Conservation (phyloP, 2,888 invertebrate species). For the Seira ritae region DNA sequence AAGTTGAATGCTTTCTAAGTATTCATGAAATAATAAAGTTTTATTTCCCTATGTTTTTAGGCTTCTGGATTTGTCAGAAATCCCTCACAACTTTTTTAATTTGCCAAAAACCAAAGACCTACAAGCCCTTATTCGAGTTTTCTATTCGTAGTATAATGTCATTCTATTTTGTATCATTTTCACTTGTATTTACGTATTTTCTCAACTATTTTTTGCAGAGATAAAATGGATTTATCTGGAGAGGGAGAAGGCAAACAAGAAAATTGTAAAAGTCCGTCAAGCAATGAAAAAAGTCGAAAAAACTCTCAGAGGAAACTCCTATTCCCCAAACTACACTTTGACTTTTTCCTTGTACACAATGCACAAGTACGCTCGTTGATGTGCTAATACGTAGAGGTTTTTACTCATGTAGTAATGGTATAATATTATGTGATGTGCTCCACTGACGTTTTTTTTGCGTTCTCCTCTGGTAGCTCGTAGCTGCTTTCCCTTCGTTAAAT, state of each 20-base stretch:
- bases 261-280: slow-evolving; percentile 36
- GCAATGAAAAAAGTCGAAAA: slow-evolving; percentile 19
- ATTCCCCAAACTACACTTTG: slow-evolving; percentile 44
- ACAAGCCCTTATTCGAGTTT: background rate
- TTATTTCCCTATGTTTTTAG: too few species aligned
- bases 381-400: background rate
- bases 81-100: too few species aligned
- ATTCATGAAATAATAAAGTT: too few species aligned
- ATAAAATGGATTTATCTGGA: slow-evolving; percentile 22
- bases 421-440: too few species aligned
- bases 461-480: background rate
- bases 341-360: slow-evolving; percentile 4
- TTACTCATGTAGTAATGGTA: slow-evolving; percentile 15
- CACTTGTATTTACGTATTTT: background rate
- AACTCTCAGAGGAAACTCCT: slow-evolving; percentile 46
- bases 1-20: too few species aligned
- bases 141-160: background rate
- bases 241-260: slow-evolving; percentile 6
- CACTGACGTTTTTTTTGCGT: slow-evolving; percentile 12
- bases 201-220: background rate
- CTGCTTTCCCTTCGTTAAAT: slow-evolving; percentile 4
- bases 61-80: too few species aligned
- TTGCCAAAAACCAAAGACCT: too few species aligned
- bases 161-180: background rate
- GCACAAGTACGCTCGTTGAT: slow-evolving; percentile 8